A percentile compares a stretch with the other conserved stretches of the same genome.
Conservation (phyloP, 2,113 vertebrate species). For the Grammomys dolichurus region DNA sequence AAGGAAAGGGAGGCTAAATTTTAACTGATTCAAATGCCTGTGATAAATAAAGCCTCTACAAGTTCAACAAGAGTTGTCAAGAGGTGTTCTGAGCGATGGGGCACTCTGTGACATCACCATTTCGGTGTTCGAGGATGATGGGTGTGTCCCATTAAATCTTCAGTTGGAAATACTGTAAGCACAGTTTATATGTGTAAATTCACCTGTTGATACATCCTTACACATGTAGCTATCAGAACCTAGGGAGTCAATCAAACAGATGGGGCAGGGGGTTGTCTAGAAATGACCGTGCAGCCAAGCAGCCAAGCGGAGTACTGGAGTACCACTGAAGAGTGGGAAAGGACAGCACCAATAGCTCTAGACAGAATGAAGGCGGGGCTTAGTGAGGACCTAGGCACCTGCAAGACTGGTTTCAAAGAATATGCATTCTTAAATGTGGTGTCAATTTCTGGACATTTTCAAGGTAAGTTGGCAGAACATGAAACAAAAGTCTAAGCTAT, state of each 20-base stretch:
- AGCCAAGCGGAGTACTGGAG: not conserved
- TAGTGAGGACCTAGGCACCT: not conserved
- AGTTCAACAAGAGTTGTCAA: conserved; percentile 70
- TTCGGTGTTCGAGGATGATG: conserved; percentile 61
- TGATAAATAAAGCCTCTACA: conserved; percentile 74
- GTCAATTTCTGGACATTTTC: conserved; percentile 43
- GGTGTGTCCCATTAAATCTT: conserved; percentile 76
- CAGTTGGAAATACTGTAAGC: conserved; percentile 66
- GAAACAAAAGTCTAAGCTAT: not conserved
- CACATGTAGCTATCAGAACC: conserved; percentile 30
- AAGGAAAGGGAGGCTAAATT: conserved; percentile 78
- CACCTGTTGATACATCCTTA: conserved; percentile 72
- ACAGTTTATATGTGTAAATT: conserved; percentile 71
- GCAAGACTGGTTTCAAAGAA: not conserved
- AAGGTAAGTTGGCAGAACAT: not conserved
- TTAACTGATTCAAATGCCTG: conserved; percentile 77
- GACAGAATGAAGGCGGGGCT: conserved; percentile 2
- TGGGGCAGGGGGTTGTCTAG: not conserved
- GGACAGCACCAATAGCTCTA: not conserved
- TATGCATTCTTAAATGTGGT: conserved; percentile 11
- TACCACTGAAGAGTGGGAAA: conserved; percentile 6
- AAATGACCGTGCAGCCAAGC: conserved; percentile 49
- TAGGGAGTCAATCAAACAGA: conserved; percentile 35
- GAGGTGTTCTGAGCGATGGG: conserved; percentile 70
- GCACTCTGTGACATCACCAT: conserved; percentile 71